Percentiles rank a stretch among this genome's conserved stretches.
phyloP scores from a whole-genome alignment of 2,888 invertebrate genomes.

The Hipparchia sbordonii region DNA sequence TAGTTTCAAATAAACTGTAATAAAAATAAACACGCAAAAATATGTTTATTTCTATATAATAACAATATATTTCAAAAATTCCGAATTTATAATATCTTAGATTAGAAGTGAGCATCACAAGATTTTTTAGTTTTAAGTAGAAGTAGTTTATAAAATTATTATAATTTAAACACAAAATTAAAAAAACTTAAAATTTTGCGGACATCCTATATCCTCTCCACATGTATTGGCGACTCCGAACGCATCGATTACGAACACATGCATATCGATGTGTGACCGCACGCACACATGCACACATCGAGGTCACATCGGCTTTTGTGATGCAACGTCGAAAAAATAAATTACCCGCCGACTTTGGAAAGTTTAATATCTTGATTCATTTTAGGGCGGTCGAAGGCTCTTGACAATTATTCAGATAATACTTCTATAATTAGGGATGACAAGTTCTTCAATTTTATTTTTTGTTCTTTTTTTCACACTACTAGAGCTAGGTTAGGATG shows the following conservation, averaged over 20 bases:
- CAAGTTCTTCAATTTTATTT: constrained; percentile 1
- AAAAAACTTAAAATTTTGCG: constrained; percentile 34
- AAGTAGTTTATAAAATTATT: not conserved
- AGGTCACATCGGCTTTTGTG: constrained; percentile 70
- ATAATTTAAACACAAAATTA: not conserved
- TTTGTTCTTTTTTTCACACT: constrained; percentile 8
- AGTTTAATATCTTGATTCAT: constrained; percentile 45
- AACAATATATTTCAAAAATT: too few relatives aligned
- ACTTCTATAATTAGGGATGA: constrained; percentile 34
- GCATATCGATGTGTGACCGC: constrained; percentile 38
- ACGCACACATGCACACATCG: constrained; percentile 62
- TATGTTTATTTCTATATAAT: too few relatives aligned
- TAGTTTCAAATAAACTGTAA: too few relatives aligned
- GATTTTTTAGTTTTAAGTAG: not conserved
- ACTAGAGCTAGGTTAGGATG: constrained; percentile 6
- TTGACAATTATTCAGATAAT: constrained; percentile 35
- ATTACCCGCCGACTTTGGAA: constrained; percentile 58
- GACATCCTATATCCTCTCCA: constrained; percentile 59
- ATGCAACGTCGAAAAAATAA: constrained; percentile 58
- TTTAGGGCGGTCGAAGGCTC: constrained; percentile 39
- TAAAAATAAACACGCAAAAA: too few relatives aligned
- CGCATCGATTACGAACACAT: constrained; percentile 48
- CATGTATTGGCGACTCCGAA: constrained; percentile 56
- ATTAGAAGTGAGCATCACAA: not conserved
- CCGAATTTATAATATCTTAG: too few relatives aligned